Conservation (phyloP, 2,888 invertebrate species). For the Oscheius sp. region DNA sequence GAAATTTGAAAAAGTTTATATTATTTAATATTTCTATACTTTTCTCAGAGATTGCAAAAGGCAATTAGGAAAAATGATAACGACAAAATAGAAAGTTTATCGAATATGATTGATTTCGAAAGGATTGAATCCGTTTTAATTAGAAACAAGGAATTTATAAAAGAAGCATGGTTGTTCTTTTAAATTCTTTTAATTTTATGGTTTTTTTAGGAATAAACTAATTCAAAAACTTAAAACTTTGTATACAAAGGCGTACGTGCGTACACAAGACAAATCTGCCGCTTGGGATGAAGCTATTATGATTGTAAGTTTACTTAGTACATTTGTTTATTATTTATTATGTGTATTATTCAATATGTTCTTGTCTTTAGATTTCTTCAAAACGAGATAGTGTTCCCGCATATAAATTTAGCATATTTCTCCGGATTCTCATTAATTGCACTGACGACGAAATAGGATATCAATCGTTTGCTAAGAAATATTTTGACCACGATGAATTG, state of each 20-base stretch:
- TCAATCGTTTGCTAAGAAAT: not conserved
- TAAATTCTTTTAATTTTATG: not conserved
- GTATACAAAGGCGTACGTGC: not conserved
- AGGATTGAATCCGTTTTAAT: not conserved
- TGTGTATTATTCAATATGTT: too few relatives aligned
- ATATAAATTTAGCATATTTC: slow-evolving; percentile 24
- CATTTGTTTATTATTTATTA: too few relatives aligned
- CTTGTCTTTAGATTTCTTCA: not conserved
- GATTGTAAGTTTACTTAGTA: not conserved
- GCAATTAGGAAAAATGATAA: not conserved
- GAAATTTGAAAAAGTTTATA: not conserved
- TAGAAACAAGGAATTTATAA: not conserved
- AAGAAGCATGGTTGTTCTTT: not conserved
- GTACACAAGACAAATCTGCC: not conserved
- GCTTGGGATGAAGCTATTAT: slow-evolving; percentile 9
- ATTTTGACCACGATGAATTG: not conserved
- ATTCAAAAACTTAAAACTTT: not conserved
- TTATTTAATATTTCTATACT: not conserved
- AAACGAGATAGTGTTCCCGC: not conserved
- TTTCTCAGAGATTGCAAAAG: not conserved
- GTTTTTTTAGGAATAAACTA: slow-evolving; percentile 3
- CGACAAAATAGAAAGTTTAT: not conserved
- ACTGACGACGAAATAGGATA: not conserved
- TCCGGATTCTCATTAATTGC: slow-evolving; percentile 7
- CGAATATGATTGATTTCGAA: slow-evolving; percentile 1